Evolutionary conservation across 2,888 invertebrate species (phyloP).

Genomic region (Venusia cambrica): DNA sequence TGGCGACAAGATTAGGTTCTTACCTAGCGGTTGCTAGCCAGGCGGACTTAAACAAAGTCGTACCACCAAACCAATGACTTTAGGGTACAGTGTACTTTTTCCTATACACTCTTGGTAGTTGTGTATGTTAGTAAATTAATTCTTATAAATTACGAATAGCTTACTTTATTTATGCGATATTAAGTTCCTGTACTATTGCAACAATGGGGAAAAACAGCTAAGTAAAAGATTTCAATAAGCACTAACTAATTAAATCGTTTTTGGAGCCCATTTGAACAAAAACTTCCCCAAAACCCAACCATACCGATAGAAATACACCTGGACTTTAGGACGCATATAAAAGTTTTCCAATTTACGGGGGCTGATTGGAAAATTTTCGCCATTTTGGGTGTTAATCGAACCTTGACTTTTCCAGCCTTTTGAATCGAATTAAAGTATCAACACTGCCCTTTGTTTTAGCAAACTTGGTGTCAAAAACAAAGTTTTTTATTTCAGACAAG

Average conservation of each 20-base stretch:
- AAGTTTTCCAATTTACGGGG: slow-evolving; percentile 80
- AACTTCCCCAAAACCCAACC: slow-evolving; percentile 52
- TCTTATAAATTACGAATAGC: no score
- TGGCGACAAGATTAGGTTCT: no score
- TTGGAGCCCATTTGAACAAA: slow-evolving; percentile 60
- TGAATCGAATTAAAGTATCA: slow-evolving; percentile 59
- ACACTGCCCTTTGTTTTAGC: slow-evolving; percentile 29
- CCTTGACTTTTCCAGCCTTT: slow-evolving; percentile 67
- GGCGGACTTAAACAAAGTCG: no score
- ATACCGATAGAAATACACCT: slow-evolving; percentile 75
- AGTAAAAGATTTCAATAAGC: slow-evolving; percentile 26
- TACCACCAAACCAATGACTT: no score
- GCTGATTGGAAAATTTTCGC: slow-evolving; percentile 79
- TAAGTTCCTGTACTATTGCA: no score
- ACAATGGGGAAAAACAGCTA: no score
- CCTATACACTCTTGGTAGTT: no score
- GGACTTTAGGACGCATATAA: slow-evolving; percentile 79
- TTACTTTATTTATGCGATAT: no score
- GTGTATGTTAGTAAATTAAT: no score
- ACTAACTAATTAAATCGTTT: slow-evolving; percentile 59
- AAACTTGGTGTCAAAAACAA: slow-evolving; percentile 13
- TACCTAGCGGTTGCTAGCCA: no score
- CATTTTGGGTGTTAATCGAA: slow-evolving; percentile 77
- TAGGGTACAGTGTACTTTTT: no score
- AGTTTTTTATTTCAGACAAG: slow-evolving; percentile 1